These are phyloP conservation scores for Dryocosmus kuriphilus DNA, from an alignment of 2,888 invertebrate genomes.

Conservation along the genomic window DNA sequence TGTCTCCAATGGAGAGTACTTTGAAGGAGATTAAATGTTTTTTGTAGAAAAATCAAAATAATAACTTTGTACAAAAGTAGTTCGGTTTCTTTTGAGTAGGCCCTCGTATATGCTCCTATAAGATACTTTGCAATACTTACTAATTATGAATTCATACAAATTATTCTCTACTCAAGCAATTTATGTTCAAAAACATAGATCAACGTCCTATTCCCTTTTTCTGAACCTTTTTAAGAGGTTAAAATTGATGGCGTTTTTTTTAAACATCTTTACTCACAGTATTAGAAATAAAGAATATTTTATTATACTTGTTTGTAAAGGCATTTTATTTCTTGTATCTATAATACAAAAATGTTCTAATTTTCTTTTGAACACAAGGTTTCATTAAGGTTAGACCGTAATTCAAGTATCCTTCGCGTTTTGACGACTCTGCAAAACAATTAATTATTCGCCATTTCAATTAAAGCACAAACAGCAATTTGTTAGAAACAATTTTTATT, in stretches of 20 bases:
- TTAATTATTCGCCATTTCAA: neutral
- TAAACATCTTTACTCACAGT: neutral
- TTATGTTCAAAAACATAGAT: neutral
- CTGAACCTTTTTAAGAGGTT: neutral
- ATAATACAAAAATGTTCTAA: neutral
- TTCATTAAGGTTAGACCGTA: neutral
- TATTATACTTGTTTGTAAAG: too few species aligned
- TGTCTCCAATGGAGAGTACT: too few species aligned
- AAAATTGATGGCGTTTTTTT: neutral
- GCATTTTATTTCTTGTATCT: too few species aligned
- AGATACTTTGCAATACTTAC: neutral
- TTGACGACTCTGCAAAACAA: neutral
- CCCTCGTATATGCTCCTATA: neutral
- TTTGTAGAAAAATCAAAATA: too few species aligned
- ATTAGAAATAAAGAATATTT: too few species aligned
- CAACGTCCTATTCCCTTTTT: neutral
- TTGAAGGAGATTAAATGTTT: too few species aligned
- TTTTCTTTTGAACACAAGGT: neutral
- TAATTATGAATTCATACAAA: neutral
- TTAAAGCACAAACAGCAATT: slow-evolving; percentile 3
- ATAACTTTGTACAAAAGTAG: too few species aligned
- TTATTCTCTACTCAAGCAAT: neutral
- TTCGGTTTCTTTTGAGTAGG: too few species aligned
- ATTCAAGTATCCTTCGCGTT: neutral
- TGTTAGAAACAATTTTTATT: neutral